Evolutionary conservation across 2,113 vertebrate genomes (phyloP).

Genomic region (Microcebus griseorufus): DNA sequence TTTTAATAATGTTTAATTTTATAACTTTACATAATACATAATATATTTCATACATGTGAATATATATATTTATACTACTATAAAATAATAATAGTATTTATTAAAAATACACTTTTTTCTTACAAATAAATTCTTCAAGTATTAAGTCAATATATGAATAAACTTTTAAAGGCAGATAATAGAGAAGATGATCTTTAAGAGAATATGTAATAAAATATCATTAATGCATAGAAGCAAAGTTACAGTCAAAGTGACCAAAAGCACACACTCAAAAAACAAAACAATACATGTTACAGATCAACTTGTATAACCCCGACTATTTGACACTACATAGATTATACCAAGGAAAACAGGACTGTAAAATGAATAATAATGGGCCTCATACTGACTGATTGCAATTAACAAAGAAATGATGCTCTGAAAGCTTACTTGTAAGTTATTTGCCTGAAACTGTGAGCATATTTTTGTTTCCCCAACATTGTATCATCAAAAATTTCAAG

Average conservation of each 20-base stretch:
- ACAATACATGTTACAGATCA: not conserved
- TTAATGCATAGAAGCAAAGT: not conserved
- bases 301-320: not conserved
- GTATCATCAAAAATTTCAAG: not conserved
- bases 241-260: not conserved
- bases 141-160: not conserved
- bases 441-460: not conserved
- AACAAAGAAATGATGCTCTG: not conserved
- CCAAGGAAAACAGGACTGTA: not conserved
- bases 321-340: not conserved
- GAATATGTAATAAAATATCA: constrained; percentile 6
- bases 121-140: not conserved
- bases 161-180: not conserved
- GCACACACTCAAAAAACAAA: not conserved
- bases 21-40: not conserved
- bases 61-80: not conserved
- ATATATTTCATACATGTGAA: not conserved
- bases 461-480: not conserved
- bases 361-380: not conserved
- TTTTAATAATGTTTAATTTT: not conserved
- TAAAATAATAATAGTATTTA: not conserved
- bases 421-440: not conserved
- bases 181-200: not conserved
- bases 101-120: not conserved
- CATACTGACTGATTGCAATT: not conserved